phyloP scores from a whole-genome alignment of 2,797 vertebrate species.

The Tachyglossus aculeatus region DNA sequence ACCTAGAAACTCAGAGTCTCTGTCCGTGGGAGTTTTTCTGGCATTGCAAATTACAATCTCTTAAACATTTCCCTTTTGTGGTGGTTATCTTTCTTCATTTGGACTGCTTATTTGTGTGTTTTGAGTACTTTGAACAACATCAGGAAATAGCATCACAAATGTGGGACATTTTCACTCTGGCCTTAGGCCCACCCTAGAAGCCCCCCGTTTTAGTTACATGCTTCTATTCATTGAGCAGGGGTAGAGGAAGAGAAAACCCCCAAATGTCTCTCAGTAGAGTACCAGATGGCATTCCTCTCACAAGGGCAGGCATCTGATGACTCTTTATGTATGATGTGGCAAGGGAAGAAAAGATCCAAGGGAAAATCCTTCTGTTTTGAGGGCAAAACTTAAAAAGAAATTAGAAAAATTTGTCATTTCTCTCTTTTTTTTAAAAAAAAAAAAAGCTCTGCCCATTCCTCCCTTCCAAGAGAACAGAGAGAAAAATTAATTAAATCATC shows the following conservation, averaged over 20 bases:
- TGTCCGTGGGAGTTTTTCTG: too few species aligned
- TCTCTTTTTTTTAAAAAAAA: conserved; percentile 21
- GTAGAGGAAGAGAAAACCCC: neutral
- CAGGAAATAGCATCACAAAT: conserved; percentile 18
- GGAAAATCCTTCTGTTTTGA: neutral
- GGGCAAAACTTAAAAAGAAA: too few species aligned
- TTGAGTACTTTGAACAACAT: conserved; percentile 11
- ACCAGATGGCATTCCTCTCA: neutral
- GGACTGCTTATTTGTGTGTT: neutral
- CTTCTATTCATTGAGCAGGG: neutral
- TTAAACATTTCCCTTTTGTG: conserved; percentile 12
- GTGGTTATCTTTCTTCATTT: neutral
- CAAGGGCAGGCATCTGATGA: neutral
- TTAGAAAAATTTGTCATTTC: too few species aligned
- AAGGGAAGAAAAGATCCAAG: neutral
- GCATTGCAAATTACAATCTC: too few species aligned
- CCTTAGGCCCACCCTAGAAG: neutral
- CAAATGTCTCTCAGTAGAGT: neutral
- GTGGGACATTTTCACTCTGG: conserved; percentile 14
- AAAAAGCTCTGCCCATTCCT: neutral
- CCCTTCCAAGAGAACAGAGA: too few species aligned
- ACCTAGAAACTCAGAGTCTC: too few species aligned
- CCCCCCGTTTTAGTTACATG: neutral
- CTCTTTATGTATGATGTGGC: neutral
- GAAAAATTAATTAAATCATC: neutral